phyloP scores from a whole-genome alignment of 2,113 vertebrate species.

The Cynocephalus volans region DNA sequence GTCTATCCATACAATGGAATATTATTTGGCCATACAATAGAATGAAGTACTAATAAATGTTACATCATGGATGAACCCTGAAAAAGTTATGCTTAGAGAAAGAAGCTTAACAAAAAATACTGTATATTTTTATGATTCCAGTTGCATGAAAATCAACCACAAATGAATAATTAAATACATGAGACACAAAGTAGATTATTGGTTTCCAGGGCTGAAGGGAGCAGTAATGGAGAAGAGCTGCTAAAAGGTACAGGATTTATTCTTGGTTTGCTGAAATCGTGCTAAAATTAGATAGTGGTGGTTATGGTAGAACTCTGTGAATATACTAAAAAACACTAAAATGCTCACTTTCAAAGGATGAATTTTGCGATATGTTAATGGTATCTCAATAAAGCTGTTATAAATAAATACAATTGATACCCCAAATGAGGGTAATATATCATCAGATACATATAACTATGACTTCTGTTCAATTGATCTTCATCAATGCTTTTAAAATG shows the following conservation, averaged over 20 bases:
- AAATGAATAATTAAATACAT: neutral
- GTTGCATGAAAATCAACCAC: neutral
- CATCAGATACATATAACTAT: neutral
- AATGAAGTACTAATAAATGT: neutral
- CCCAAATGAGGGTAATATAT: neutral
- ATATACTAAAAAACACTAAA: neutral
- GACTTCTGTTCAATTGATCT: neutral
- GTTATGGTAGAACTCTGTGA: neutral
- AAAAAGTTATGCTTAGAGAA: neutral
- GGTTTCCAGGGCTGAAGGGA: neutral
- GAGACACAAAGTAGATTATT: neutral
- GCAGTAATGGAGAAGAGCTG: neutral
- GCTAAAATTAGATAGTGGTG: neutral
- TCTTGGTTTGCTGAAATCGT: neutral
- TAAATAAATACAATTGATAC: neutral
- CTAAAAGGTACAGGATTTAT: neutral
- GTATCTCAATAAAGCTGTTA: neutral
- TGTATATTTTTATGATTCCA: neutral
- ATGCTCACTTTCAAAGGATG: neutral
- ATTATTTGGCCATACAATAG: neutral
- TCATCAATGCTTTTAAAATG: neutral
- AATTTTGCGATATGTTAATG: neutral
- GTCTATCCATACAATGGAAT: neutral
- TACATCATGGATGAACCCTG: neutral
- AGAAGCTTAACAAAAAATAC: neutral